Base-by-base conservation (phyloP, 2,113 vertebrate species). In the Puffinus mauretanicus region DNA sequence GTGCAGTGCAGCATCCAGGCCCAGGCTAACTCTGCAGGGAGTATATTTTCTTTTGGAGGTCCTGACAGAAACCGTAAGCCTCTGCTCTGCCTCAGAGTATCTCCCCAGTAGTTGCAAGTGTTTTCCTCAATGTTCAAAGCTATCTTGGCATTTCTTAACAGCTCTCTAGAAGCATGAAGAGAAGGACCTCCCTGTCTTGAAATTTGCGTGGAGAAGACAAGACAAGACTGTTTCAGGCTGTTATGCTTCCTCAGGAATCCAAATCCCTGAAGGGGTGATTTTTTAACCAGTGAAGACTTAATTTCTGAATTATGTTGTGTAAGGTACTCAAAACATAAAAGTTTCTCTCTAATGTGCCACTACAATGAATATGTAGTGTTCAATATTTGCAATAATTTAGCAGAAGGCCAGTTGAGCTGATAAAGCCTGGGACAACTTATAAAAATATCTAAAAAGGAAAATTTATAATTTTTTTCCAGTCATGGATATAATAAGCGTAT, bases 371-470 rank as follows among this genome's bases (percentile, higher is more conserved):
- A 77, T n/a, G 75, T 49, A 69, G 21, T 69, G 51, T 46, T 77
- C 64, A 94, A 76, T 85, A 88, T 77, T 94, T 70, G 32, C 25
- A 70, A 51, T 89, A 94, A 89, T 96, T 95, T 91, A 96, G 66
- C 81, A 93, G 62, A 78, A 85, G 84, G 58, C 38, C 73, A 80
- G 38, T 10, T 73, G 49, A 85, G 66, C 70, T 95, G 96, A 95
- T 94, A 97, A 97, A 96, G 70, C 32, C 71, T 93, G 58, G 84
- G 66, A 87, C 86, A 96, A 93, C 70, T 87, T 91, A 94, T 9
- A 18, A 95, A 97, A 97, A 94, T 85, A 91, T 22, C 73, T 84
- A 58, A 95, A 96, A 93, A 82, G 49, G 75, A 94, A 86, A 91
- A 91, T 91, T 82, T 88, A 78, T 86, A 36, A 3, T 82, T 95